phyloP scores from a whole-genome alignment of 1,140 invertebrate species.

The Latrodectus geometricus region DNA sequence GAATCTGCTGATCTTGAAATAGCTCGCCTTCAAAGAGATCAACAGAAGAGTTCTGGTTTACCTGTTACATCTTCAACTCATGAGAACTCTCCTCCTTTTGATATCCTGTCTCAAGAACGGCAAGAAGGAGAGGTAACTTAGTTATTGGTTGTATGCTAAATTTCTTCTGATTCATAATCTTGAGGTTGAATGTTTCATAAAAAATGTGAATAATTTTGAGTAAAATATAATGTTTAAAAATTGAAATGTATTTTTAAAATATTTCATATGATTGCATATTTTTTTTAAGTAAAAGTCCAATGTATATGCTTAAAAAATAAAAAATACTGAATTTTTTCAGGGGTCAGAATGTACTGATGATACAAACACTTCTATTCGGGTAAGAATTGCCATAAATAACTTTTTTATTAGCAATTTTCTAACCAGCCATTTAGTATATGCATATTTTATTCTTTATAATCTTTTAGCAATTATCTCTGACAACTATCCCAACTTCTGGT shows the following conservation, averaged over 20 bases:
- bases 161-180: not conserved
- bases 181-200: not conserved
- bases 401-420: too few relatives aligned
- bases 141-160: not conserved
- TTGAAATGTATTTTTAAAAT: too few relatives aligned
- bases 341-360: conserved; percentile 58
- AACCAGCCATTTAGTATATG: not conserved
- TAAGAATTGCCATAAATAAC: not conserved
- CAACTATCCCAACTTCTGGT: conserved; percentile 52
- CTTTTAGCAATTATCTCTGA: conserved; percentile 54
- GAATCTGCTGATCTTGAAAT: conserved; percentile 66
- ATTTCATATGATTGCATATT: too few relatives aligned
- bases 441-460: not conserved
- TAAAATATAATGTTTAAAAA: too few relatives aligned
- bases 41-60: conserved; percentile 34
- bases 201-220: too few relatives aligned
- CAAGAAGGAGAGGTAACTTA: conserved; percentile 69
- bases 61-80: conserved; percentile 15
- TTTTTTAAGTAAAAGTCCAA: too few relatives aligned
- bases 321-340: conserved; percentile 17
- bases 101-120: conserved; percentile 65
- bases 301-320: too few relatives aligned
- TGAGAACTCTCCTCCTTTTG: conserved; percentile 50
- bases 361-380: conserved; percentile 29
- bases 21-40: conserved; percentile 51